Percentiles rank a stretch among this genome's conserved stretches.
phyloP scores from a whole-genome alignment of 2,888 invertebrate genomes.

The Rhagophthalmus giganteus region DNA sequence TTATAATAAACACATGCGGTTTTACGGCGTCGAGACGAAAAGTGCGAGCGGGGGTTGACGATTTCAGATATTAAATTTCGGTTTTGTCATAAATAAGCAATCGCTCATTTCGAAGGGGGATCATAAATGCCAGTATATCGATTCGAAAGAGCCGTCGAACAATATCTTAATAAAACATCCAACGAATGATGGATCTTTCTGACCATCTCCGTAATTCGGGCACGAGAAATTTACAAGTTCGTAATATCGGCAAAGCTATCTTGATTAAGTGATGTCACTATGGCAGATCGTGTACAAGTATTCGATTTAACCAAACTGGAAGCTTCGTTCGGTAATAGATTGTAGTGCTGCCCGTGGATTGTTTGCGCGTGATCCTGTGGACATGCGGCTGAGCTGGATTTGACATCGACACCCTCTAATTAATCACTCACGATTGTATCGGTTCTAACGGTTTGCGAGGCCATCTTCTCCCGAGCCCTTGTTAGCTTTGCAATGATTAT shows the following conservation, averaged over 20 bases:
- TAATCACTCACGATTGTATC: constrained; percentile 28
- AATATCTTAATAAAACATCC: too few relatives aligned
- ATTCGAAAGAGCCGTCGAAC: too few relatives aligned
- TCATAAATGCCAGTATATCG: too few relatives aligned
- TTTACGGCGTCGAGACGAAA: too few relatives aligned
- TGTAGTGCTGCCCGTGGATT: constrained; percentile 19
- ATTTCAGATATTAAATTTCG: too few relatives aligned
- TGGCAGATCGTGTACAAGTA: constrained; percentile 7
- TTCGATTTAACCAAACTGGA: constrained; percentile 17
- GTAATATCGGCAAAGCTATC: not conserved
- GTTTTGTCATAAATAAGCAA: too few relatives aligned
- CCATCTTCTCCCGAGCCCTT: constrained; percentile 3
- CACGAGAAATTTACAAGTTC: too few relatives aligned
- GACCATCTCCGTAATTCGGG: too few relatives aligned
- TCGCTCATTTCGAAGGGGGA: too few relatives aligned
- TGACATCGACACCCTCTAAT: constrained; percentile 29
- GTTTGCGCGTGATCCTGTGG: constrained; percentile 22
- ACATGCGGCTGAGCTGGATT: constrained; percentile 23
- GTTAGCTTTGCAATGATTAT: constrained; percentile 27
- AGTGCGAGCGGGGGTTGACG: too few relatives aligned
- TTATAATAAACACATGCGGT: too few relatives aligned
- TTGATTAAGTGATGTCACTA: constrained; percentile 10
- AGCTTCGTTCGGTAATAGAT: constrained; percentile 20
- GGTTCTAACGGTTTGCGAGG: constrained; percentile 8
- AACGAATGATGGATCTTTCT: too few relatives aligned